These are phyloP conservation scores for Vireo griseus DNA, from an alignment of 2,797 vertebrate genomes.

Conservation along the genomic window DNA sequence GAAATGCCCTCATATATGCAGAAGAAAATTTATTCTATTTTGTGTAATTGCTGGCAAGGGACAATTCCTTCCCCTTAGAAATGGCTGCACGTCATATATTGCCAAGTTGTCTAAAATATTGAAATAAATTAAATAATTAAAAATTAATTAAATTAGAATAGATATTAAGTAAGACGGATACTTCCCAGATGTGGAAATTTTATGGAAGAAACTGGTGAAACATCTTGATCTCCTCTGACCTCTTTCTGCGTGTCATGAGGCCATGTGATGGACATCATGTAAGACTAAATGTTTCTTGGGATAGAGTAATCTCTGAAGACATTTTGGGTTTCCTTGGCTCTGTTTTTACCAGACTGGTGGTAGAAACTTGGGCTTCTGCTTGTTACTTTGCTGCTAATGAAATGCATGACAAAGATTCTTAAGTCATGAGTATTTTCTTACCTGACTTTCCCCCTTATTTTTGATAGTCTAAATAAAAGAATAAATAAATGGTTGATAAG, in stretches of 20 bases:
- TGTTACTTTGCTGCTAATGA: background rate
- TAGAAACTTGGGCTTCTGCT: background rate
- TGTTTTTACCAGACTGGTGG: background rate
- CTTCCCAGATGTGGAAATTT: background rate
- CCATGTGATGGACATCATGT: background rate
- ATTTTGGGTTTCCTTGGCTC: background rate
- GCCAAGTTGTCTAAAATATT: background rate
- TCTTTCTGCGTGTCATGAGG: background rate
- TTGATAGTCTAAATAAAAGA: background rate
- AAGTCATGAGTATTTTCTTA: background rate
- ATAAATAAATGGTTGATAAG: background rate
- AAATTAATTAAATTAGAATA: no score
- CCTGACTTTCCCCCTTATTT: fast-evolving
- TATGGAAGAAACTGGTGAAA: background rate
- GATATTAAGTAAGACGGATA: background rate
- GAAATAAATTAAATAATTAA: background rate
- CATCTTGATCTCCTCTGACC: background rate
- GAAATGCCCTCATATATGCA: background rate
- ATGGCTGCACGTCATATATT: background rate
- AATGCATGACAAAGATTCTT: background rate
- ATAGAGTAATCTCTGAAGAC: background rate
- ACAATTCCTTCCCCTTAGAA: background rate
- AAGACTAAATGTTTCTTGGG: background rate
- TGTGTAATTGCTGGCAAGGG: background rate
- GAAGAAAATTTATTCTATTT: background rate